These are phyloP conservation scores for Copidosoma aretas DNA, from an alignment of 2,888 invertebrate genomes.

Conservation along the genomic window DNA sequence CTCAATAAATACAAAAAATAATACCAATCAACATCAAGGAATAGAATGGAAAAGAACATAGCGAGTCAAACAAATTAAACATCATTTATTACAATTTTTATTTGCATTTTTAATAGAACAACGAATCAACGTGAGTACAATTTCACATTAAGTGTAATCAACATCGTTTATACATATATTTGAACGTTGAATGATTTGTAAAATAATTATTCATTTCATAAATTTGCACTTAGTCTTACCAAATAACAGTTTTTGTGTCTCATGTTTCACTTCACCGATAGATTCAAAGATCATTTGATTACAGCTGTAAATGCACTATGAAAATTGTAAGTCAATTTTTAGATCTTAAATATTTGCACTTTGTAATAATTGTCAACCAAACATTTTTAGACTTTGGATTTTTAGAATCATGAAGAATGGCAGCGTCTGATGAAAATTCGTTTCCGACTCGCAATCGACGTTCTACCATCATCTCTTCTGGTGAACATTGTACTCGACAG, in stretches of 20 bases:
- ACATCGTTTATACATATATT: no score
- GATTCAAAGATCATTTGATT: no score
- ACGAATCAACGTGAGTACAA: neutral
- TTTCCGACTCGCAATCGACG: neutral
- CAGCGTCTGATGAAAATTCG: neutral
- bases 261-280: no score
- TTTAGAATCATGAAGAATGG: neutral
- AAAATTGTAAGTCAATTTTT: neutral
- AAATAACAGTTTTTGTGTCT: no score
- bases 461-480: no score
- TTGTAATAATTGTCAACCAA: neutral
- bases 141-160: neutral
- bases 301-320: no score
- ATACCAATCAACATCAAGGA: neutral
- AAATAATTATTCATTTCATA: no score
- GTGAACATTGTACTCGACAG: no score
- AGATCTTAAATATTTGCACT: neutral
- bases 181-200: no score
- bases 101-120: slow-evolving; percentile 4
- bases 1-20: no score
- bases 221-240: no score
- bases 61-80: slow-evolving; percentile 2
- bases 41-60: neutral
- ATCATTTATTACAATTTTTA: slow-evolving; percentile 13
- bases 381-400: neutral